Evolutionary conservation across 2,797 vertebrate genomes (phyloP).

Genomic region (Sebastiscus tertius): DNA sequence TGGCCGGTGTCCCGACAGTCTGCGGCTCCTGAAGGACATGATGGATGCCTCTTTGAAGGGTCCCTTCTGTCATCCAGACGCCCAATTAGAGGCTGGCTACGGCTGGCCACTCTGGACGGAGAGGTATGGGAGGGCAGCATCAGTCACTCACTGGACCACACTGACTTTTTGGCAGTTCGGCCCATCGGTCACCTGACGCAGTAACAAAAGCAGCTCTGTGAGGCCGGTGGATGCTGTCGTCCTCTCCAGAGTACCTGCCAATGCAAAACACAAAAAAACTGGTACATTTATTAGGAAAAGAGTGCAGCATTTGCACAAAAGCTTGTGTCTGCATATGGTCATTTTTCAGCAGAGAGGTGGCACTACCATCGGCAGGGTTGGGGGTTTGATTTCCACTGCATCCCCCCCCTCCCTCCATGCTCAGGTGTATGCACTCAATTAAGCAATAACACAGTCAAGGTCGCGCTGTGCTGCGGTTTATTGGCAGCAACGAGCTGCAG

Average conservation of each 20-base stretch:
- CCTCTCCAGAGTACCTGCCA: neutral
- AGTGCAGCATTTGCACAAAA: neutral
- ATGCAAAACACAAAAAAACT: neutral
- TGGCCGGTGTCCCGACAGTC: conserved; percentile 4
- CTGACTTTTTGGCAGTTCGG: conserved; percentile 32
- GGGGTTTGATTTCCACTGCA: conserved; percentile 47
- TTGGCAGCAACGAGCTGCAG: conserved; percentile 42
- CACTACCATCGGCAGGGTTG: neutral
- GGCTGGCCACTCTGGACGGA: conserved; percentile 37
- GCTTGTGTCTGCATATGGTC: neutral
- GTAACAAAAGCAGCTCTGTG: conserved; percentile 10
- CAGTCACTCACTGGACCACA: conserved; percentile 57
- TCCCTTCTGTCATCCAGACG: conserved; percentile 69
- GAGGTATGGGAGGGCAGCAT: conserved; percentile 52
- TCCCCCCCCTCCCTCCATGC: neutral
- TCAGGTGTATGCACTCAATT: conserved; percentile 48
- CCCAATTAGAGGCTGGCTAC: conserved; percentile 58
- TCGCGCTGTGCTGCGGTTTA: conserved; percentile 1
- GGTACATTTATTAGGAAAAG: neutral
- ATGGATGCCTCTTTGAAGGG: conserved; percentile 56
- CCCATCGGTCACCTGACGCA: conserved; percentile 38
- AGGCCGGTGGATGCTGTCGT: neutral
- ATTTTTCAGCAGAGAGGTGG: neutral
- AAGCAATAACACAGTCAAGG: conserved; percentile 48
- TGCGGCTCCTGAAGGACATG: conserved; percentile 48